These are phyloP conservation scores for Blera fallax DNA, from an alignment of 2,888 invertebrate species.

Conservation along the genomic window DNA sequence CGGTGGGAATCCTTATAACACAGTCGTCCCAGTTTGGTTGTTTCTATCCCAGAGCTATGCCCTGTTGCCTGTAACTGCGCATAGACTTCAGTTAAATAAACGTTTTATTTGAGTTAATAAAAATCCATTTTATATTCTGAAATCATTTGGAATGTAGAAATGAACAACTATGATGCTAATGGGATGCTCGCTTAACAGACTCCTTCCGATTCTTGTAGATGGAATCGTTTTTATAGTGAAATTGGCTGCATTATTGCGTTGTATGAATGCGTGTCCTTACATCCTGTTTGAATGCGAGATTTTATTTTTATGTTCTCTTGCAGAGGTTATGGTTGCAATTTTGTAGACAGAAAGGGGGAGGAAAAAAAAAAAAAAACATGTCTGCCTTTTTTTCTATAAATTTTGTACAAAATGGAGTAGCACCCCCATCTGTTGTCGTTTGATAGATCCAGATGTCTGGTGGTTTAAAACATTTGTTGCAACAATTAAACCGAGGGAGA, in stretches of 20 bases:
- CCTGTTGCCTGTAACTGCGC: not conserved
- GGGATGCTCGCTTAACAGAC: not conserved
- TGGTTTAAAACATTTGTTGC: not conserved
- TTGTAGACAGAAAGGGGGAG: not conserved
- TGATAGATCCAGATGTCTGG: not conserved
- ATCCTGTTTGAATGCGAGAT: not conserved
- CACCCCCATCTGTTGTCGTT: not conserved
- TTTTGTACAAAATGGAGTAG: too few relatives aligned
- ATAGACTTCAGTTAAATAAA: slow-evolving; percentile 23
- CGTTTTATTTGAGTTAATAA: slow-evolving; percentile 55
- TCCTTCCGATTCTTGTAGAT: not conserved
- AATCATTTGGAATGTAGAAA: slow-evolving; percentile 17
- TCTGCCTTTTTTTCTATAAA: not conserved
- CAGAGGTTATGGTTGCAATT: not conserved
- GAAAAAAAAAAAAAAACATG: too few relatives aligned
- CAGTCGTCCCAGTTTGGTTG: too few relatives aligned
- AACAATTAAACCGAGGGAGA: not conserved
- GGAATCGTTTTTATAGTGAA: not conserved
- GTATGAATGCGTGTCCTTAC: not conserved
- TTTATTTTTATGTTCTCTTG: not conserved
- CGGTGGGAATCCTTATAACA: not conserved
- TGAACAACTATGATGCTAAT: slow-evolving; percentile 4
- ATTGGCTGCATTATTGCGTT: not conserved
- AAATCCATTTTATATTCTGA: slow-evolving; percentile 49
- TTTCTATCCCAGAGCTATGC: too few relatives aligned